Evolutionary conservation across 2,888 invertebrate genomes (phyloP).

Genomic region (Hyppa rectilinea): DNA sequence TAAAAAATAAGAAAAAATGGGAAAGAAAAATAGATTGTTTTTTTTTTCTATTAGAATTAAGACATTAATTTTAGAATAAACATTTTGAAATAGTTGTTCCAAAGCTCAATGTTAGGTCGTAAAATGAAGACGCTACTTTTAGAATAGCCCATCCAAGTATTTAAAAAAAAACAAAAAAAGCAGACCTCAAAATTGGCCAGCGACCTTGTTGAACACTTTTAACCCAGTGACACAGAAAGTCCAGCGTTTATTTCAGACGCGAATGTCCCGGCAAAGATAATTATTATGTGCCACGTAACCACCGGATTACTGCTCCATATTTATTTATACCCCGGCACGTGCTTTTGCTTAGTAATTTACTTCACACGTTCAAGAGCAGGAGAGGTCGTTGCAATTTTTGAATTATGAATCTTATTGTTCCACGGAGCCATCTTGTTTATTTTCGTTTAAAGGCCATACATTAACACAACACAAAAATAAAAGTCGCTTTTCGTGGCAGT

Average conservation of each 20-base stretch:
- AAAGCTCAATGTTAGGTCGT: too few relatives aligned
- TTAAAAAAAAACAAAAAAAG: slow-evolving; percentile 15
- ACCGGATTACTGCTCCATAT: slow-evolving; percentile 49
- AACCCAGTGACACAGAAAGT: slow-evolving; percentile 73
- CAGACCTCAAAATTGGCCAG: slow-evolving; percentile 38
- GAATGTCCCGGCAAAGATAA: slow-evolving; percentile 62
- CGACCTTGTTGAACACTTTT: slow-evolving; percentile 73
- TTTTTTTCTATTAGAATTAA: too few relatives aligned
- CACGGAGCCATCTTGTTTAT: neutral
- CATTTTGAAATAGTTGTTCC: too few relatives aligned
- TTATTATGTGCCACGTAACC: slow-evolving; percentile 56
- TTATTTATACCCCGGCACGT: slow-evolving; percentile 57
- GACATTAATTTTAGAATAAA: too few relatives aligned
- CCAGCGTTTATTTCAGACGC: slow-evolving; percentile 69
- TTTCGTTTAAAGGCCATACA: neutral
- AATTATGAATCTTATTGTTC: neutral
- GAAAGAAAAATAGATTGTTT: too few relatives aligned
- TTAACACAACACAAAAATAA: neutral
- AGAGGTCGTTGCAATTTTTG: slow-evolving; percentile 3
- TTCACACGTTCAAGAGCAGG: slow-evolving; percentile 22
- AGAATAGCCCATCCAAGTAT: too few relatives aligned
- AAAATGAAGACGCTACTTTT: too few relatives aligned
- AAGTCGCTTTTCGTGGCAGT: neutral
- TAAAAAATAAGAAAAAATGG: too few relatives aligned
- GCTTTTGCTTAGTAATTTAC: slow-evolving; percentile 28